phyloP scores from a whole-genome alignment of 2,888 invertebrate genomes.

The Ichneumon xanthorius region DNA sequence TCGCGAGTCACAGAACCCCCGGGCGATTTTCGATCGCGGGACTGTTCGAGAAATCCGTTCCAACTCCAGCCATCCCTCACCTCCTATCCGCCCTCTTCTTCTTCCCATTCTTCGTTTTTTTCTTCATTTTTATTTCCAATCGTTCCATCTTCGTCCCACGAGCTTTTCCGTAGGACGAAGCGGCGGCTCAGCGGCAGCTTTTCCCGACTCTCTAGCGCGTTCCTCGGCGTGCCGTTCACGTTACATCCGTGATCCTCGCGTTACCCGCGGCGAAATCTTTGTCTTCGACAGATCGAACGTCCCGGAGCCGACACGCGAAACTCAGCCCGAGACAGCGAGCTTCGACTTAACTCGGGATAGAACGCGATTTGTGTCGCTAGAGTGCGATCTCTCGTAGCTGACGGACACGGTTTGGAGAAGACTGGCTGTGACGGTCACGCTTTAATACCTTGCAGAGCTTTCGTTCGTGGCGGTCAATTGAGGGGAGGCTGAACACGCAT shows the following conservation, averaged over 20 bases:
- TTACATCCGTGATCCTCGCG: not conserved
- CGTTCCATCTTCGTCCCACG: not conserved
- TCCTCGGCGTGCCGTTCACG: not conserved
- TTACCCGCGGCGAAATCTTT: conserved; percentile 35
- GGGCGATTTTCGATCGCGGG: conserved; percentile 9
- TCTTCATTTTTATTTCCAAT: not conserved
- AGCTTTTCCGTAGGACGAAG: not conserved
- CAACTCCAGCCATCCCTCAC: conserved; percentile 1
- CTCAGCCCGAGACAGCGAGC: conserved; percentile 25
- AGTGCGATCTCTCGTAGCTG: not conserved
- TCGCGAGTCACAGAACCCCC: conserved; percentile 1
- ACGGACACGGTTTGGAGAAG: not conserved
- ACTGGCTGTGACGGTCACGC: not conserved
- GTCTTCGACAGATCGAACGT: conserved; percentile 24
- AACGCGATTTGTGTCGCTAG: not conserved
- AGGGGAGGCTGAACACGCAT: no score
- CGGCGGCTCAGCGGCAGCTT: not conserved
- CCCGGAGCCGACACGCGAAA: conserved; percentile 8
- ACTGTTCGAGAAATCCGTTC: conserved; percentile 14
- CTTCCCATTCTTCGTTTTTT: not conserved
- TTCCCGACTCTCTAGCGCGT: not conserved
- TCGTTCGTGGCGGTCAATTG: no score
- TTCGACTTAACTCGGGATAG: not conserved
- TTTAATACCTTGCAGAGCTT: no score
- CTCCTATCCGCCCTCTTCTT: not conserved